Evolutionary conservation across 2,797 vertebrate genomes (phyloP).

Genomic region (Bucorvus abyssinicus): DNA sequence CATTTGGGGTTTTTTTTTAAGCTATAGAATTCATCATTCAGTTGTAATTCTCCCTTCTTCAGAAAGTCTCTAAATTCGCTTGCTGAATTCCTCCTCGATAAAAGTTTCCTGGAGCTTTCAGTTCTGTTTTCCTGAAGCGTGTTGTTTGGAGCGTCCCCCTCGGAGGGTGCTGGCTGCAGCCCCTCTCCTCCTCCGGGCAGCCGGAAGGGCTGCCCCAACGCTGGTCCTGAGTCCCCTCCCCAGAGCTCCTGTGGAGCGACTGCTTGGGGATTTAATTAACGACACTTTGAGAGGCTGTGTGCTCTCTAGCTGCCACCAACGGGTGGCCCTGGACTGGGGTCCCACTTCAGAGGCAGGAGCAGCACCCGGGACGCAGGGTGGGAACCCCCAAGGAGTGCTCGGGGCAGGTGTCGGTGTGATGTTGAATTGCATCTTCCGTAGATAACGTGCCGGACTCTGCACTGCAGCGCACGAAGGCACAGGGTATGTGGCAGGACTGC

Average conservation of each 20-base stretch:
- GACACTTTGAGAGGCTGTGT: not conserved
- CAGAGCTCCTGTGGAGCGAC: not conserved
- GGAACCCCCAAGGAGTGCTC: not conserved
- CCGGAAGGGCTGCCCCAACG: not conserved
- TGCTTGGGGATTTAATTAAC: not conserved
- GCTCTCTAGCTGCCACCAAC: not conserved
- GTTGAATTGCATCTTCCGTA: not conserved
- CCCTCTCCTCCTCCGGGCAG: not conserved
- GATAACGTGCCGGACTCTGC: accelerated
- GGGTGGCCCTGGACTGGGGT: not conserved
- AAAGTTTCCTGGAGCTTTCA: not conserved
- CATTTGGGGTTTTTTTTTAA: not conserved
- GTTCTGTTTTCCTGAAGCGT: not conserved
- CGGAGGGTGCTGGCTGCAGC: not conserved
- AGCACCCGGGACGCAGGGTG: not conserved
- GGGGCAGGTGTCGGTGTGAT: not conserved
- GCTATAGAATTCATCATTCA: not conserved
- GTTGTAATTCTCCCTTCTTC: not conserved
- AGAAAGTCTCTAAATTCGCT: not conserved
- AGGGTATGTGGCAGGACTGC: not conserved
- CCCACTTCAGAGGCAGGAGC: not conserved
- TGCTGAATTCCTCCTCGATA: not conserved
- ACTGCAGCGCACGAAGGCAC: accelerated
- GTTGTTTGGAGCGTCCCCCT: not conserved
- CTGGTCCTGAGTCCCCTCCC: not conserved